Evolutionary conservation across 2,888 invertebrate genomes (phyloP), one percentile per base, ranked within the genome.

Genomic region (Yponomeuta malinellus): DNA sequence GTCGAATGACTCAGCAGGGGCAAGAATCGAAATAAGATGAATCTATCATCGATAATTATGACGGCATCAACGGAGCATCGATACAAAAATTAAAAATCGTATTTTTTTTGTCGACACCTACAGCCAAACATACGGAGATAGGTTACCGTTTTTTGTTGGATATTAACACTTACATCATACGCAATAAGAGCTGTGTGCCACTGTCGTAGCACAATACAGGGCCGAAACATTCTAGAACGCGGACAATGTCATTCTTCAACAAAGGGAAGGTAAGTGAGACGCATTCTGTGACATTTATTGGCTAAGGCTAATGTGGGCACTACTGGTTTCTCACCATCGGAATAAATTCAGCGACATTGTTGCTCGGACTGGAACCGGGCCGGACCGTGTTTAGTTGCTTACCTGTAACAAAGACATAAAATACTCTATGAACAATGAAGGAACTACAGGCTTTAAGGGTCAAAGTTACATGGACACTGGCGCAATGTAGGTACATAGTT

Each of bases 381-480:
- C 71, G 73, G 29, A 31, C 2, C 9, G 64, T 10, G 5, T 43
- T 43, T 43, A 43, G 43, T 63, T 72, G 71, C 74, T 74, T 75
- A 82, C 81, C 79, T 80, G 83, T 76, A 86, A 85, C 82, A 84
- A 82, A 82, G 81, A 77, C 75, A 76, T 74, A 74, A 78, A 81
- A 37, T 15, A 10, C 23, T 52, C 12, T 15, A 59, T 59, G 52
- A 59, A 59, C 52, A 59, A 59, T 59, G 65, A 48, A 48, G 48
- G 29, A 71, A 71, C 23, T n/a, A 70, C 48, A 8, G 37, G 15
- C 5, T 29, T 63, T 15, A 59, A 59, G 52, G 15, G 10, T 68
- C 12, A 59, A 59, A 59, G 15, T 59, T 15, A 15, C 52, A 59
- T 15, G 15, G 52, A 59, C 52, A 59, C 43, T 43, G 9, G 43